Conservation (phyloP, 2,888 invertebrate species). For the Pandemis cinnamomeana region DNA sequence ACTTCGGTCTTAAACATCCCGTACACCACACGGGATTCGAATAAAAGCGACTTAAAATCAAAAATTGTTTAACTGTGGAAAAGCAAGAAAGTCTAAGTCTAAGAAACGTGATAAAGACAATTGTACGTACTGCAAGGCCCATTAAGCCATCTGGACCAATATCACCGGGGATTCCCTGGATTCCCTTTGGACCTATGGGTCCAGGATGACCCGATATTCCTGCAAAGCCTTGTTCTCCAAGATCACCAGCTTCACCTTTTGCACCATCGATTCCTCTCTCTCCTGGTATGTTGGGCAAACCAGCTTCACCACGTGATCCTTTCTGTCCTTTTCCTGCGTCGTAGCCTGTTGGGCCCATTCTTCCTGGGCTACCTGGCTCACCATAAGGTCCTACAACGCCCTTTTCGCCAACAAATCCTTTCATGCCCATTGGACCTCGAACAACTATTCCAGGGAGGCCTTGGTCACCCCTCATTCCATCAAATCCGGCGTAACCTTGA, state of each 20-base stretch:
- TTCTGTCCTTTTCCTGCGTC: slow-evolving; percentile 85
- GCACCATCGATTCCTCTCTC: slow-evolving; percentile 71
- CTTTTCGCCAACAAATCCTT: slow-evolving; percentile 87
- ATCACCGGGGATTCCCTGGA: slow-evolving; percentile 80
- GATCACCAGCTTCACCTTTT: slow-evolving; percentile 78
- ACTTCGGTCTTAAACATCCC: too few relatives aligned
- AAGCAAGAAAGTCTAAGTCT: not conserved
- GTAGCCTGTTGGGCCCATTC: slow-evolving; percentile 85
- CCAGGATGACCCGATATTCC: slow-evolving; percentile 84
- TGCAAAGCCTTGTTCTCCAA: slow-evolving; percentile 84
- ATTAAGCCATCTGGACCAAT: slow-evolving; percentile 83
- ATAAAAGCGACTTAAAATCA: too few relatives aligned
- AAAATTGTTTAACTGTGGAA: not conserved
- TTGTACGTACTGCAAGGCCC: slow-evolving; percentile 81
- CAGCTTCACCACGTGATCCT: slow-evolving; percentile 80
- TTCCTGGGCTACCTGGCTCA: slow-evolving; percentile 77
- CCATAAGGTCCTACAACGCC: slow-evolving; percentile 88
- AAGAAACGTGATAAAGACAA: not conserved
- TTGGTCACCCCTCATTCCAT: slow-evolving; percentile 67
- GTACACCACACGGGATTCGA: too few relatives aligned
- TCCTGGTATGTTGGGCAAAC: slow-evolving; percentile 74
- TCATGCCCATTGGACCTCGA: slow-evolving; percentile 80
- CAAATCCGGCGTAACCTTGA: slow-evolving; percentile 53
- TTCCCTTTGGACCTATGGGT: slow-evolving; percentile 69
- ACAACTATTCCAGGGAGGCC: slow-evolving; percentile 71